These are phyloP conservation scores for Troilus luridus DNA, from an alignment of 2,888 invertebrate genomes.

Conservation along the genomic window DNA sequence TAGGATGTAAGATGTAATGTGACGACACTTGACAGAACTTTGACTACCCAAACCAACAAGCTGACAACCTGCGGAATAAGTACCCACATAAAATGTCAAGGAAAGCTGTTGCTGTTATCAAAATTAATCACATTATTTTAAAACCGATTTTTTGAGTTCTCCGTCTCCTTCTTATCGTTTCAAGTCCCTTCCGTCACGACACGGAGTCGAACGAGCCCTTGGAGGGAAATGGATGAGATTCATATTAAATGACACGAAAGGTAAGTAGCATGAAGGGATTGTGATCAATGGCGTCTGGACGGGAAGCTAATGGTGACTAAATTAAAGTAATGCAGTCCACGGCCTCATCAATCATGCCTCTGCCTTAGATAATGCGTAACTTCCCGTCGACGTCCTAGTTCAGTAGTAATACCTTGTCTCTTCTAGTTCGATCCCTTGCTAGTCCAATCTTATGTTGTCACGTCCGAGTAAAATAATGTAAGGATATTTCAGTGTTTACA, in stretches of 20 bases:
- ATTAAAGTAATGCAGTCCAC: conserved; percentile 5
- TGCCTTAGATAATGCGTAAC: background rate
- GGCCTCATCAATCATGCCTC: background rate
- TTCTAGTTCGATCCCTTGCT: background rate
- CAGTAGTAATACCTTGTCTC: background rate
- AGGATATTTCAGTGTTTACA: background rate
- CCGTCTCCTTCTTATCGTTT: background rate
- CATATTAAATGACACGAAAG: background rate
- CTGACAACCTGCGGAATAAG: no score
- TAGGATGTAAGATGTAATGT: no score
- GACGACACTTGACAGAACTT: no score
- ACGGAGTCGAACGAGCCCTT: background rate
- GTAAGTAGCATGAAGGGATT: background rate
- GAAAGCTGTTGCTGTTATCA: background rate
- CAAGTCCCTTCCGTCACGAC: background rate
- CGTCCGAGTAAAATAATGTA: background rate
- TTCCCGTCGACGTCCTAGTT: background rate
- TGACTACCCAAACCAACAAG: no score
- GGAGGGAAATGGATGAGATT: background rate
- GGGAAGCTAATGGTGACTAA: conserved; percentile 30
- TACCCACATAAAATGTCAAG: no score
- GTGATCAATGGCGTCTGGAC: conserved; percentile 19
- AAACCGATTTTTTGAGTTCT: background rate
- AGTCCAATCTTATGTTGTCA: background rate
- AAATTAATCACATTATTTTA: background rate